Base-by-base conservation (phyloP, 2,797 vertebrate species). In the Acanthopagrus latus region DNA sequence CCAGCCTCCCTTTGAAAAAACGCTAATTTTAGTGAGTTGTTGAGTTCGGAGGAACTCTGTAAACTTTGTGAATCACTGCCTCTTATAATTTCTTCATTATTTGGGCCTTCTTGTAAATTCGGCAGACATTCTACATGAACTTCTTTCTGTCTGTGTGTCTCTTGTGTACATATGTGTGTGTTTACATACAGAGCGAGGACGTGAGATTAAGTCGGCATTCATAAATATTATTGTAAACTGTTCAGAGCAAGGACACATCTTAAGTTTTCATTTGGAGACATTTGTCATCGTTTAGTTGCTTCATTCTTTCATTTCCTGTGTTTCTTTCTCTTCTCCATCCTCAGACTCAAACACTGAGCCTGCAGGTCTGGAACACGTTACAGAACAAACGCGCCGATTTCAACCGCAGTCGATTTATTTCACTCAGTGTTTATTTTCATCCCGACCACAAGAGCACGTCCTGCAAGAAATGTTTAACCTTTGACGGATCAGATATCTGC, bases 301-400 rank as follows among this genome's bases (percentile, higher is more conserved):
- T 44, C 43, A 13, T 44, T 44, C 43, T 44, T 44, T 44, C 13
- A 44, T 44, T 14, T 44, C 43, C 43, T 44, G 46, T 16, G 18
- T 47, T 47, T 38, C 11, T 29, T 50, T 16, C 12, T 7, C 33
- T 47, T 21, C 66, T 46, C n/a, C 48, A 46, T 54, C 48, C 44
- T 65, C 62, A n/a, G 55, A 38, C 54, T 70, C 27, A 25, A 9
- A 55, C 3, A 17, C 18, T 44, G 43, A 44, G 43, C 43, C 43
- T 44, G 13, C 4, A n/a, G 12, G 51, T 73, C 60, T 64, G 71
- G 44, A 27, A 64, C 1, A 56, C 25, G 56, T 56, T 56, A 73
- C 18, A 17, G 17, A 6, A 27, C 25, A 33, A 23, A 64, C 27
- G 41, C 27, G 38, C 27, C 7, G 33, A 33, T 33, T 33, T 33